phyloP scores from a whole-genome alignment of 1,140 invertebrate species.

The Brachionus angularis region DNA sequence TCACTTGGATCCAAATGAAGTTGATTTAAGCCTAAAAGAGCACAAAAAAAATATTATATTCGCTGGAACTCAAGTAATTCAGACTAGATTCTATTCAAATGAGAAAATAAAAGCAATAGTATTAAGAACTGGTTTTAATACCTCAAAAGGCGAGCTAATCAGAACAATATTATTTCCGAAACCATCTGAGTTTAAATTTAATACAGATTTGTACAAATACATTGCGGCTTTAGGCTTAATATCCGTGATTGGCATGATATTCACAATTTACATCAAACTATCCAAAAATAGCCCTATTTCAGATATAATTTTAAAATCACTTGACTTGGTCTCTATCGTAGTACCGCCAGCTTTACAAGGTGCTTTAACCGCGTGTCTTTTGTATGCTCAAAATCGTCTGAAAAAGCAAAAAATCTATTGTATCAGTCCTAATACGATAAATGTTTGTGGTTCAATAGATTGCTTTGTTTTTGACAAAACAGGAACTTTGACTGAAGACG shows the following conservation, averaged over 20 bases:
- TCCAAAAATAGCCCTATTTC: no score
- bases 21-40: neutral
- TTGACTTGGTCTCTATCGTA: neutral
- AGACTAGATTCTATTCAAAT: neutral
- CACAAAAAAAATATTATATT: neutral
- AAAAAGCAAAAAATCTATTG: slow-evolving; percentile 24
- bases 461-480: slow-evolving; percentile 57
- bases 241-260: neutral
- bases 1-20: neutral
- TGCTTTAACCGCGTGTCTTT: neutral
- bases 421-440: neutral
- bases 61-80: neutral
- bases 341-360: neutral
- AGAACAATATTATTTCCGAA: slow-evolving; percentile 10
- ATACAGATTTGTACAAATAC: slow-evolving; percentile 5
- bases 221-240: neutral
- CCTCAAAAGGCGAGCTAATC: neutral
- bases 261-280: neutral
- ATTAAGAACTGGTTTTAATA: slow-evolving; percentile 20
- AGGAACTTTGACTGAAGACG: slow-evolving; percentile 82
- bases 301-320: neutral
- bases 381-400: slow-evolving; percentile 23
- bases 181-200: neutral
- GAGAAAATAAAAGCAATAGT: neutral
- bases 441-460: slow-evolving; percentile 1